Base-by-base conservation (phyloP, 2,113 vertebrate species). In the Saccopteryx bilineata region DNA sequence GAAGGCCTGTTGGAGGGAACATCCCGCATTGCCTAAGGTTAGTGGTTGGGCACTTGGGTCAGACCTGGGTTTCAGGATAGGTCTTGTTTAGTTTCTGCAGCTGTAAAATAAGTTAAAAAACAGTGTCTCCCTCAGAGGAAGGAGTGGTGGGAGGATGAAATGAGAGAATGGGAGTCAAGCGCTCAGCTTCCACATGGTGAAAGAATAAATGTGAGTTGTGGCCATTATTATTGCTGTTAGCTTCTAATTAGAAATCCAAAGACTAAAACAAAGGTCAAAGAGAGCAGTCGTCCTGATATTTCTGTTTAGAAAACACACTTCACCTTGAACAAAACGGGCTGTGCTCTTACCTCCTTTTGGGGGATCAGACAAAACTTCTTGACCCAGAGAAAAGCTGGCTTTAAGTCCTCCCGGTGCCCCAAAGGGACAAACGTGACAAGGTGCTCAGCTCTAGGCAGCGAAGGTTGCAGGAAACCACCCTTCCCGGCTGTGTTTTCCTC, bases 241-340 rank as follows among this genome's bases (percentile, higher is more conserved):
- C 56, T 94, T 92, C 93, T 50, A 69, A 71, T 14, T 56, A 76
- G 90, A 85, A 89, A 69, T n/a, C 78, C 39, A 65, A 48, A 92
- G 66, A 48, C 4, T 2, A 8, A 81, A 39, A 39, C 39, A 39
- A 72, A 71, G 60, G 60, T 65, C 88, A 87, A 84, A 58, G 56
- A 26, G 12, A 76, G 46, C 21, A 61, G 74, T 18, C 13, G 3
- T 18, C 46, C 68, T 87, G 31, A 50, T 7, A 19, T 21, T 39
- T 54, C 63, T 50, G 54, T 48, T 52, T 31, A 6, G 14, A 78
- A 74, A 83, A 60, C 56, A 39, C 26, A 66, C 63, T 26, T 91
- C 50, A 14, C 74, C 75, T 50, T 66, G n/a, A 46, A 68, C 65
- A 72, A 68, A 84, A 83, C 21, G 54, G 52, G 61, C 14, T 58